phyloP scores from a whole-genome alignment of 2,797 vertebrate species.

The Agapornis canus region DNA sequence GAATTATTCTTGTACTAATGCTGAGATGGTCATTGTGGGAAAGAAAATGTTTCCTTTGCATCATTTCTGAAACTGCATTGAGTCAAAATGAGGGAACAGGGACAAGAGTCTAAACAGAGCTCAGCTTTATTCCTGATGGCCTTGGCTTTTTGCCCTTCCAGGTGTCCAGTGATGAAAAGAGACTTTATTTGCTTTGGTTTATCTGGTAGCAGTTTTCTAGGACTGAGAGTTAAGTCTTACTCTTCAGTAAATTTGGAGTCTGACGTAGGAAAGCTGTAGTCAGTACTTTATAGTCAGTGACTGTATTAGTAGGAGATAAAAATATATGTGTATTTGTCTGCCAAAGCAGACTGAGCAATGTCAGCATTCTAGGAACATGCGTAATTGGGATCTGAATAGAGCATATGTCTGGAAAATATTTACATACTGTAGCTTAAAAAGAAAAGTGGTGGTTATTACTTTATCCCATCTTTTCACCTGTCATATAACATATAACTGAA shows the following conservation, averaged over 20 bases:
- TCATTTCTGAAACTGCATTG: not conserved
- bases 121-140: not conserved
- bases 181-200: not conserved
- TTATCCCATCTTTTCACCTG: not conserved
- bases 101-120: not conserved
- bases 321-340: slow-evolving; percentile 24
- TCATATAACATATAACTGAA: not conserved
- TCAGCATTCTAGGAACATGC: slow-evolving; percentile 34
- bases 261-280: not conserved
- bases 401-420: slow-evolving; percentile 26
- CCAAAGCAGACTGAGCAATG: slow-evolving; percentile 26
- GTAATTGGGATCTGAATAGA: not conserved
- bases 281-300: not conserved
- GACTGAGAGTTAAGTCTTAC: not conserved
- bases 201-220: not conserved
- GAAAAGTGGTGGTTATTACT: not conserved
- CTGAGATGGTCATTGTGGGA: not conserved
- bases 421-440: not conserved
- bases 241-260: not conserved
- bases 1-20: not conserved
- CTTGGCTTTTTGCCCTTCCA: not conserved
- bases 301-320: slow-evolving; percentile 12
- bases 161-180: not conserved
- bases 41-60: not conserved
- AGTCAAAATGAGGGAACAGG: not conserved